Base-by-base conservation (phyloP, 1,140 invertebrate genomes). In the Sycophaga agraensis region DNA sequence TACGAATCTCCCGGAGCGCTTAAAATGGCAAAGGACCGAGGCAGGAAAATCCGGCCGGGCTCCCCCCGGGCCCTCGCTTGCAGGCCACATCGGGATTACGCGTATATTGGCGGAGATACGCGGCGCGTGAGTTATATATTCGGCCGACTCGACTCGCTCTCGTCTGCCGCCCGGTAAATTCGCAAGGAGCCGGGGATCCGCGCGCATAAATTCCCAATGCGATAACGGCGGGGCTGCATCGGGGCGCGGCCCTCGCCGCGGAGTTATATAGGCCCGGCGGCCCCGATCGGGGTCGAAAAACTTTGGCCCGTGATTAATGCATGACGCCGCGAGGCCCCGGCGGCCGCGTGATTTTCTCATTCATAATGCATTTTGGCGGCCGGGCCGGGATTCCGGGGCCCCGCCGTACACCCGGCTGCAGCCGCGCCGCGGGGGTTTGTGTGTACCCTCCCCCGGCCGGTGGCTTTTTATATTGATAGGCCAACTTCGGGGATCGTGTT, bases 181-280 rank as follows among this genome's bases (percentile, higher is more conserved):
- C 35, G 46, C 50, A 42, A 43, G n/a, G n/a, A 34, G 12, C 19
- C n/a, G 12, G 16, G 56, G 35, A 28, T 22, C 16, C 17, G 40
- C n/a, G 56, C 46, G 28, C 56, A 49, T 49, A 59, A 59, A 59
- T 59, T 57, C 46, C 35, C n/a, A 14, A 31, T 14, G 35, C 56
- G 56, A 59, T 59, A 59, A 43, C 14, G 37, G 1, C 16, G 26
- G 11, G 17, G 9, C n/a, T 31, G 14, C 31, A 19, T 14, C 26
- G 54, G 19, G 42, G 19, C 22, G 51, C 24, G 26, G 11, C n/a
- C 0, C 17, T 50, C 5, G 26, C 48, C 9, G 26, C 2, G 3
- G 45, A n/a, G n/a, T n/a, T n/a, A n/a, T n/a, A n/a, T n/a, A 28
- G 8, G 9, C 28, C 22, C n/a, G 5, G 24, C 21, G 22, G n/a